Evolutionary conservation across 2,113 vertebrate species (phyloP).

Genomic region (Pygoscelis adeliae): DNA sequence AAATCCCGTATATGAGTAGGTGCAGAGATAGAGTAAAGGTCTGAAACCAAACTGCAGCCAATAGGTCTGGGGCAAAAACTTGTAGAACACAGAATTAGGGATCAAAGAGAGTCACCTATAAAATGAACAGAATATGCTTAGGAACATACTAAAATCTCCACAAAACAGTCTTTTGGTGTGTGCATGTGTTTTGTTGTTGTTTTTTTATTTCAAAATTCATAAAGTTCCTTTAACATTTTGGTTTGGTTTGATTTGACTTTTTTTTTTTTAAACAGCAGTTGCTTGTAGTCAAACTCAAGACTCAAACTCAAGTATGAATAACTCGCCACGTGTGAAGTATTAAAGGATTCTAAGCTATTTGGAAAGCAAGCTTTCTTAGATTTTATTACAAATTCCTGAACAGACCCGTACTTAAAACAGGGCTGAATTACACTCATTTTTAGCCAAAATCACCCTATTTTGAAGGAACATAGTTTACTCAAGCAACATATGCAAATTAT

Average conservation of each 20-base stretch:
- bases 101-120: background rate
- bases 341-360: conserved; percentile 9
- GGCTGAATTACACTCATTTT: background rate
- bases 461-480: background rate
- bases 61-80: background rate
- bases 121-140: background rate
- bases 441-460: background rate
- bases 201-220: conserved; percentile 31
- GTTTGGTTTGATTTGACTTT: conserved; percentile 32
- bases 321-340: background rate
- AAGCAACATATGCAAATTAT: background rate
- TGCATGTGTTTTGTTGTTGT: conserved; percentile 54
- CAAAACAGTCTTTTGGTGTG: conserved; percentile 36
- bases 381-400: background rate
- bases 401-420: background rate
- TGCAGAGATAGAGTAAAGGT: background rate
- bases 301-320: conserved; percentile 50
- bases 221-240: conserved; percentile 28
- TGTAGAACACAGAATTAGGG: background rate
- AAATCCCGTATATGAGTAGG: background rate
- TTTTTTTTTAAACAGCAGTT: conserved; percentile 46
- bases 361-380: background rate
- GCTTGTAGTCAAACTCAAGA: conserved; percentile 57
- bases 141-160: background rate
- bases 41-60: background rate